These are phyloP conservation scores for Melanotaenia boesemani DNA, from an alignment of 2,797 vertebrate species.

Conservation along the genomic window DNA sequence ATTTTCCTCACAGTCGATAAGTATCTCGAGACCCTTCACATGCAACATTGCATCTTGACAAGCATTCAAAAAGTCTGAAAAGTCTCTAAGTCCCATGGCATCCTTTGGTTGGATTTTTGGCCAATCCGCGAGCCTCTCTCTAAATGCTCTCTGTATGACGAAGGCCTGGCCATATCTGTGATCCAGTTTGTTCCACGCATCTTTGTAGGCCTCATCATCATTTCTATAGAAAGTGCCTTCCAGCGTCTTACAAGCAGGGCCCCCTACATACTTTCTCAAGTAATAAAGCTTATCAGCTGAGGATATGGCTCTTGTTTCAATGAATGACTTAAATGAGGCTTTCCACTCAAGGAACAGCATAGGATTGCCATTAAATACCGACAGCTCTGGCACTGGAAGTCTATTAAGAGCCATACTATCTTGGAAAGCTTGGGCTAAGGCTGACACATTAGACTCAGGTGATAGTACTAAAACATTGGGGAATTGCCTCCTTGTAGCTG, in stretches of 20 bases:
- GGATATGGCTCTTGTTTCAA: background rate
- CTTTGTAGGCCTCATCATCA: background rate
- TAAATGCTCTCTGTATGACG: background rate
- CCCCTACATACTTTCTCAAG: no score
- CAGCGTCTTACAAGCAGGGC: background rate
- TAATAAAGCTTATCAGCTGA: background rate
- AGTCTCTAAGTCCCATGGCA: background rate
- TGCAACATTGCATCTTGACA: background rate
- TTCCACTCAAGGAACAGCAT: background rate
- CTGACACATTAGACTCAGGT: no score
- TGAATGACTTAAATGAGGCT: background rate
- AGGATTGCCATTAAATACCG: no score
- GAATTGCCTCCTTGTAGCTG: no score
- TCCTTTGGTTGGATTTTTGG: background rate
- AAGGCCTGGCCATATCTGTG: background rate
- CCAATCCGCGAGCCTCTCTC: background rate
- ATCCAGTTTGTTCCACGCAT: constrained; percentile 1
- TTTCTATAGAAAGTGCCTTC: background rate
- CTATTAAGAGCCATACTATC: no score
- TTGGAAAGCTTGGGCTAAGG: no score
- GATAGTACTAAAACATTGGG: no score
- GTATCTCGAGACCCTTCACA: no score
- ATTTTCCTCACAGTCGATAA: no score
- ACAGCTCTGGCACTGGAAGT: no score
- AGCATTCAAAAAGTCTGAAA: background rate